Base-by-base conservation (phyloP, 2,113 vertebrate species). In the Callospermophilus lateralis region DNA sequence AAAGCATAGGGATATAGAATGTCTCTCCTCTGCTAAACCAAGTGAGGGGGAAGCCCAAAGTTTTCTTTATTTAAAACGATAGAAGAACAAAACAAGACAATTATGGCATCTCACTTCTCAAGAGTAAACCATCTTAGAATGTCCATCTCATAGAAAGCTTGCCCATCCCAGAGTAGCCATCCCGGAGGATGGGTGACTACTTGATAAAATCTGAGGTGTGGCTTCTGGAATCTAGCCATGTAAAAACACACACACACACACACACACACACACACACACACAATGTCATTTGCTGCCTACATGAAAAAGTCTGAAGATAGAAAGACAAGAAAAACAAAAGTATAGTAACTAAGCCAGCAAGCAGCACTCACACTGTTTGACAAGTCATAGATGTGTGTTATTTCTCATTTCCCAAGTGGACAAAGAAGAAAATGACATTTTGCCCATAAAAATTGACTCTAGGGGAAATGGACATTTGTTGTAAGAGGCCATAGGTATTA, bases 391-490 rank as follows among this genome's bases (percentile, higher is more conserved):
- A 51, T 5, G 42, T 0, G 0, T 55, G 53, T 13, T 42, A 80
- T 10, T 48, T 90, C 67, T 74, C 16, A 48, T n/a, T 84, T n/a
- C 11, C 37, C 19, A 68, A 70, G 58, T 37, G 70, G 55, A 84
- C 55, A 94, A 95, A 96, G 81, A 77, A 22, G 10, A 92, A 32
- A 94, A 90, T 68, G 68, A 16, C 45, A 96, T 80, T 80, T 32
- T 30, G 39, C 34, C 42, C 67, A 90, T 24, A n/a, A 90, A 58
- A 74, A 88, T 48, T 90, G 72, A 84, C 32, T 74, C 26, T 26
- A 28, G 20, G 12, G 48, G 32, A 92, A 89, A 81, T 3, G 17
- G 28, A 85, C 73, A 89, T 61, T 53, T 51, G 17, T 10, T 89
- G 3, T 78, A n/a, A 81, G 17, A 73, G 28, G 37, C 26, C 78